phyloP scores from a whole-genome alignment of 2,113 vertebrate genomes.

The Xenus cinereus region DNA sequence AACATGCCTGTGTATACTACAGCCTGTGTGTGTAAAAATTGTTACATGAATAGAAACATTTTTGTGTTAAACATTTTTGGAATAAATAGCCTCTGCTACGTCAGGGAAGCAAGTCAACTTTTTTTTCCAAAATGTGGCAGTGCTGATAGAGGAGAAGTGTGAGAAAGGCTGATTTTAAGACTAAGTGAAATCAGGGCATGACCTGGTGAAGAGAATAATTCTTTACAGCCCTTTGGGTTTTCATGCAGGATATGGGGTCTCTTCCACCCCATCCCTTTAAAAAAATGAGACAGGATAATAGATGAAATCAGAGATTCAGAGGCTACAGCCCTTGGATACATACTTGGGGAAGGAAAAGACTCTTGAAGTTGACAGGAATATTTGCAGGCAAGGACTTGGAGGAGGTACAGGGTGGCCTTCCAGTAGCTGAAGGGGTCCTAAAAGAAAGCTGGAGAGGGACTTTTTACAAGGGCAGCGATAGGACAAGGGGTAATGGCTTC shows the following conservation, averaged over 20 bases:
- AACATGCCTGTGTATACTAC: background rate
- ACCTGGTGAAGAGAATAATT: background rate
- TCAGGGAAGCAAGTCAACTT: background rate
- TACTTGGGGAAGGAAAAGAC: background rate
- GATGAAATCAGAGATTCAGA: background rate
- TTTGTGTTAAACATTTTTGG: background rate
- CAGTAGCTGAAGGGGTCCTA: background rate
- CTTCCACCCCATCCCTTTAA: background rate
- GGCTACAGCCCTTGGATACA: background rate
- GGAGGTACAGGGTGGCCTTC: background rate
- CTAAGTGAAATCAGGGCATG: background rate
- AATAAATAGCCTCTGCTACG: background rate
- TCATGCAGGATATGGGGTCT: background rate
- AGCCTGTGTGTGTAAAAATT: background rate
- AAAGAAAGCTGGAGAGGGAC: background rate
- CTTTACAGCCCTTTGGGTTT: background rate
- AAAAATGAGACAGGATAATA: background rate
- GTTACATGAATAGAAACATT: background rate
- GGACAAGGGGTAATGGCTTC: background rate
- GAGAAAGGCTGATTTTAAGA: background rate
- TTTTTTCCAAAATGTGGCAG: background rate
- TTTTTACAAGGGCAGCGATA: background rate
- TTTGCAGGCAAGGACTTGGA: background rate
- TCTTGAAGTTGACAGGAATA: background rate
- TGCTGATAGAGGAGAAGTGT: background rate